phyloP scores from a whole-genome alignment of 2,888 invertebrate species.

The Cryptocheilus praepositus region DNA sequence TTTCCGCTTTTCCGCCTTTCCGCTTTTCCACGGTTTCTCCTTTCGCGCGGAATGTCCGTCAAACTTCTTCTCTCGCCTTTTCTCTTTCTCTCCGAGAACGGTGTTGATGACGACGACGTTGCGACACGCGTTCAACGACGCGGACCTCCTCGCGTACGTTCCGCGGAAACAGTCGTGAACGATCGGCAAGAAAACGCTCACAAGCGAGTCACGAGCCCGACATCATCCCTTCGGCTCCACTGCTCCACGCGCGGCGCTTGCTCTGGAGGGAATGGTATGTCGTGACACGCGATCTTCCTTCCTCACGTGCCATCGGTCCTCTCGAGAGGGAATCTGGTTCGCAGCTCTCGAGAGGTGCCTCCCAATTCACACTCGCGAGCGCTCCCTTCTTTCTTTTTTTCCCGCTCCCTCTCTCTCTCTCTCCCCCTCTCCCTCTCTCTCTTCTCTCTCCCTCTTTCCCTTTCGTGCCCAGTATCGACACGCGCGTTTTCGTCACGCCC shows the following conservation, averaged over 20 bases:
- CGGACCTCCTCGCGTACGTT: conserved; percentile 13
- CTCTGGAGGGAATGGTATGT: no score
- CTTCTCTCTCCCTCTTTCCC: conserved; percentile 23
- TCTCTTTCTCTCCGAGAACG: not conserved
- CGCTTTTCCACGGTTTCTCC: no score
- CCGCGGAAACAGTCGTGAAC: no score
- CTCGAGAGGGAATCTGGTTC: no score
- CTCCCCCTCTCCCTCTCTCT: conserved; percentile 3
- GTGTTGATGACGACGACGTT: conserved; percentile 4
- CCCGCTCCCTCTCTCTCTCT: conserved; percentile 20
- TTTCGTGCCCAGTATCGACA: conserved; percentile 3
- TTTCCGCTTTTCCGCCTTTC: conserved; percentile 18
- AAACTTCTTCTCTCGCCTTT: conserved; percentile 11
- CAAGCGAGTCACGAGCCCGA: conserved; percentile 54
- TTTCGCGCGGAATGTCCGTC: conserved; percentile 15
- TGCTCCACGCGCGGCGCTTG: conserved; percentile 19
- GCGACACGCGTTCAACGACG: conserved; percentile 32
- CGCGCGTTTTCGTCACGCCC: no score
- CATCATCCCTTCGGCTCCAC: conserved; percentile 43
- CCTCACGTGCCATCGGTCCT: conserved; percentile 54
- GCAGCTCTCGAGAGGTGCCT: not conserved
- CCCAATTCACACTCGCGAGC: conserved; percentile 28
- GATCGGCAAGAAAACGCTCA: no score
- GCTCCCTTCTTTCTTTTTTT: conserved; percentile 28
- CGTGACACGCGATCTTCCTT: conserved; percentile 14